phyloP scores from a whole-genome alignment of 2,888 invertebrate species.

The Hypolimnas misippus region DNA sequence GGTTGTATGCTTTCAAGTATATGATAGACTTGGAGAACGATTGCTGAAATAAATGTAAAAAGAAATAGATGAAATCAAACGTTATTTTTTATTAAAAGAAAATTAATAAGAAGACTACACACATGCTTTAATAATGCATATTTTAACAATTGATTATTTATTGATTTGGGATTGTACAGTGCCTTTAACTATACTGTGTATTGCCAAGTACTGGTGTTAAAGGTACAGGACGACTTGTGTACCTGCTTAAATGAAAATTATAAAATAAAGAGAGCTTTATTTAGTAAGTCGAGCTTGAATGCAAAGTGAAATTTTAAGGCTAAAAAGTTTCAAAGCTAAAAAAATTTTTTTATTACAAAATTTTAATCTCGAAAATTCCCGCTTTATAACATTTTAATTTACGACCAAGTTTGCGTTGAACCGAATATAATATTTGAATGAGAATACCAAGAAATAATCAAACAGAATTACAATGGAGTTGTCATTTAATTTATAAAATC shows the following conservation, averaged over 20 bases:
- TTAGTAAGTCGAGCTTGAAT: too few relatives aligned
- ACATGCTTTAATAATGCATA: neutral
- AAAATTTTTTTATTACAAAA: neutral
- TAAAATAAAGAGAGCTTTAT: too few relatives aligned
- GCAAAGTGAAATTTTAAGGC: too few relatives aligned
- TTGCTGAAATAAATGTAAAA: neutral
- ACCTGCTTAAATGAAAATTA: too few relatives aligned
- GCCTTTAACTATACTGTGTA: too few relatives aligned
- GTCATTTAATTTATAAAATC: slow-evolving; percentile 32
- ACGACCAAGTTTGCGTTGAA: slow-evolving; percentile 3
- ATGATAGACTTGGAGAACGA: neutral
- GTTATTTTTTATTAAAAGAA: too few relatives aligned
- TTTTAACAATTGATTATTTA: too few relatives aligned
- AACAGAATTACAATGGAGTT: slow-evolving; percentile 21
- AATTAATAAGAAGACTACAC: too few relatives aligned
- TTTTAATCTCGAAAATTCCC: neutral
- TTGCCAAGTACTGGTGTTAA: too few relatives aligned
- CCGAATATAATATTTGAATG: neutral
- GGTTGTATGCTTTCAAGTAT: slow-evolving; percentile 10
- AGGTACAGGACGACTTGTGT: too few relatives aligned
- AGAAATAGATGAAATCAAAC: too few relatives aligned
- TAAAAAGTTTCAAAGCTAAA: neutral
- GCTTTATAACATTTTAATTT: neutral
- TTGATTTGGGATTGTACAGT: too few relatives aligned
- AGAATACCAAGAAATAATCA: slow-evolving; percentile 27